Base-by-base conservation (phyloP, 2,888 invertebrate genomes). In the Andrena trimmerana region DNA sequence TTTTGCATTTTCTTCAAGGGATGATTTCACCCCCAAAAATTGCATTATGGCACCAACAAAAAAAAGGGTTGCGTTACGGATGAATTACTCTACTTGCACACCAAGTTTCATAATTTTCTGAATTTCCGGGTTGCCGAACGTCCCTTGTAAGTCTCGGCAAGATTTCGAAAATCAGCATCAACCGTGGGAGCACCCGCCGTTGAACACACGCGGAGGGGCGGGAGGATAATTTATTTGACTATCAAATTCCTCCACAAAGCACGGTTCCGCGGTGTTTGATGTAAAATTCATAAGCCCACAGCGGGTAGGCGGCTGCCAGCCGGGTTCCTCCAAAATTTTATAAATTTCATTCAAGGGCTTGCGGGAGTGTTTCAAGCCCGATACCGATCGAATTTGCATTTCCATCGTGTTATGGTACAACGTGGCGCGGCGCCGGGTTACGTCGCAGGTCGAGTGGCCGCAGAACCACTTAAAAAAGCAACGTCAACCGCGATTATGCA, bases 301-400 rank as follows among this genome's bases (percentile, higher is more conserved):
- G 42, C 20, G 6, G 20, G 52, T 42, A 48, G 42, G 10, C 36
- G 27, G 60, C 10, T 27, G 66, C 13, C 24, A 1, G 42, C 24
- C 57, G 57, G 29, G 29, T 36, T 72, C 8, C 54, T 68, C 36
- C 8, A 42, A 75, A 67, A 82, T 81, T 71, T 71, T 54, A 63
- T 71, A 75, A 82, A 82, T 76, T 81, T 76, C 42, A 75, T 72
- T 68, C 62, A 13, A 59, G 48, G 10, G 31, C 7, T 20, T 2
- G 54, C 13, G 54, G 20, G 50, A 66, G 66, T 52, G 68, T 54
- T 68, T 74, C 78, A 13, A 42, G 65, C 65, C 10, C 67, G 71
- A 72, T 71, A 62, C 79, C 79, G 62, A 78, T 76, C 65, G 68
- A 72, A 81, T 81, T 73, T 76, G 54, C 81, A 81, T 83, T 69